Evolutionary conservation across 2,113 vertebrate species (phyloP).

Genomic region (Perccottus glenii): DNA sequence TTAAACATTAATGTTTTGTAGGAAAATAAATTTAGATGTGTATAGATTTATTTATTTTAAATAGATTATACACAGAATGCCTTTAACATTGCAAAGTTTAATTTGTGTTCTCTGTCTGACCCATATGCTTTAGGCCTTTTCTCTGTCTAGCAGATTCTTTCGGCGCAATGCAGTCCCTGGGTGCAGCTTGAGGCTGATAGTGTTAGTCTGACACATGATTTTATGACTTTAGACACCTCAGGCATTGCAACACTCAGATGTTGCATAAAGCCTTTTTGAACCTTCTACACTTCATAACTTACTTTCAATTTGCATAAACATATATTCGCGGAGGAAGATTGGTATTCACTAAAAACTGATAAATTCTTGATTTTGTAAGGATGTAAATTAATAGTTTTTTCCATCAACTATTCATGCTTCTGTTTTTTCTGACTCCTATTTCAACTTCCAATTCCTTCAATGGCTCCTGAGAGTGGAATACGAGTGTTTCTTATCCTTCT

Average conservation of each 20-base stretch:
- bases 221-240: no score
- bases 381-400: no score
- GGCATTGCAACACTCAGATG: no score
- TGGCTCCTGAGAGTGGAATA: not conserved
- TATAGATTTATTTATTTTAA: no score
- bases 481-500: conserved; percentile 14
- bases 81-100: no score
- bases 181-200: not conserved
- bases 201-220: no score
- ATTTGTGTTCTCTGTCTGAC: no score
- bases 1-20: no score
- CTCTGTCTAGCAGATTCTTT: not conserved
- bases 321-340: not conserved
- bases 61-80: no score
- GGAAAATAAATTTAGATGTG: no score
- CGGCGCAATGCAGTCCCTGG: not conserved
- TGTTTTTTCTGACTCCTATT: not conserved
- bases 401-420: no score
- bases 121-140: not conserved
- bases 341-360: not conserved
- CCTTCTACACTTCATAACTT: not conserved
- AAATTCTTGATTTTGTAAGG: not conserved
- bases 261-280: no score
- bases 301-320: not conserved
- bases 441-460: conserved; percentile 3